phyloP scores from a whole-genome alignment of 2,888 invertebrate genomes.

The Cantharis nigra region DNA sequence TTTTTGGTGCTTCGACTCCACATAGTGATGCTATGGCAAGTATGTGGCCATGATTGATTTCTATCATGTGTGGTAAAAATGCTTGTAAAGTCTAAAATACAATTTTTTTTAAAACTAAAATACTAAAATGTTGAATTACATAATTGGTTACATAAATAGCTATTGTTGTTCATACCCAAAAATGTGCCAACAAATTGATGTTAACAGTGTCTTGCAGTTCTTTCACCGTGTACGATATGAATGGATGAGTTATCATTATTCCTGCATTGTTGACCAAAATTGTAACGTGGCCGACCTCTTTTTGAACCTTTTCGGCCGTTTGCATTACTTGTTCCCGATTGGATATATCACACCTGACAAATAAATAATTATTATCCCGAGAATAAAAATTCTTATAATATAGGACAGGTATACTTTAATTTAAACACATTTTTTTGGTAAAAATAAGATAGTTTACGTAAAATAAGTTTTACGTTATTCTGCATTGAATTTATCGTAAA shows the following conservation, averaged over 20 bases:
- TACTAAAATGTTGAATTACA: too few relatives aligned
- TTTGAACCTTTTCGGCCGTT: constrained; percentile 65
- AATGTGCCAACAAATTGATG: constrained; percentile 77
- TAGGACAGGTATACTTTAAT: too few relatives aligned
- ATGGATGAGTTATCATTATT: constrained; percentile 78
- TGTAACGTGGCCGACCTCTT: constrained; percentile 75
- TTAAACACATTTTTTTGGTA: too few relatives aligned
- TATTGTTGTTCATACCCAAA: constrained; percentile 65
- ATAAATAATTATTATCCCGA: too few relatives aligned
- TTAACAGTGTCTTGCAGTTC: constrained; percentile 73
- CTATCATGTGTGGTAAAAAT: constrained; percentile 77
- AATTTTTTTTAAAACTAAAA: not conserved
- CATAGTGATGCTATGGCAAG: constrained; percentile 79
- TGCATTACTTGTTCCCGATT: constrained; percentile 68
- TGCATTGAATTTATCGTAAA: not conserved
- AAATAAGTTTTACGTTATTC: not conserved
- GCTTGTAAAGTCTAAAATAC: constrained; percentile 67
- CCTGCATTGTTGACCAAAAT: constrained; percentile 87
- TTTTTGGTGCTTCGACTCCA: constrained; percentile 66
- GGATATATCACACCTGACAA: constrained; percentile 75
- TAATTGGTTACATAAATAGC: too few relatives aligned
- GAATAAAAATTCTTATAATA: too few relatives aligned
- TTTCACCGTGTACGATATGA: constrained; percentile 66
- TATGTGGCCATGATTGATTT: constrained; percentile 74
- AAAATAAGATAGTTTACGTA: constrained; percentile 7